These are phyloP conservation scores for Bettongia penicillata DNA, from an alignment of 2,113 vertebrate genomes.

Conservation along the genomic window DNA sequence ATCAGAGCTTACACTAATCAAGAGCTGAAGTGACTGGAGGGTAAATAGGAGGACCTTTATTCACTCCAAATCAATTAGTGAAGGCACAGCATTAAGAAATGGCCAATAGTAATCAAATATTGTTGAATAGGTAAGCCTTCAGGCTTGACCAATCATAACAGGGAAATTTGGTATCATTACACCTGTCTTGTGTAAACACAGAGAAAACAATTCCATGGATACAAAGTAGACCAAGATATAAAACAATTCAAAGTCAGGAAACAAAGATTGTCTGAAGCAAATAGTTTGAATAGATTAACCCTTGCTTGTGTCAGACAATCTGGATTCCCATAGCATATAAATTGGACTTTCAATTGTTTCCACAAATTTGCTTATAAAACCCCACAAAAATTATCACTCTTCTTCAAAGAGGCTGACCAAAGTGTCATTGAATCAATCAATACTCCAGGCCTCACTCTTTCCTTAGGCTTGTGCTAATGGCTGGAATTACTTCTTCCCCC, in stretches of 20 bases:
- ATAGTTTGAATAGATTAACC: neutral
- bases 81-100: neutral
- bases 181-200: neutral
- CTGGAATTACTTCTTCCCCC: neutral
- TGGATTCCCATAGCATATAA: neutral
- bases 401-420: neutral
- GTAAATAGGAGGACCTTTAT: neutral
- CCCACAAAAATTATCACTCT: neutral
- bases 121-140: neutral
- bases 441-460: neutral
- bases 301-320: neutral
- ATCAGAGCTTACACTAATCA: neutral
- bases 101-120: neutral
- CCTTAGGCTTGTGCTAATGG: neutral
- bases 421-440: neutral
- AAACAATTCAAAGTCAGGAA: neutral
- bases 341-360: neutral
- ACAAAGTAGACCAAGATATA: neutral
- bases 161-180: neutral
- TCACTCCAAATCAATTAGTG: neutral
- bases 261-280: neutral
- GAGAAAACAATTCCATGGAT: neutral
- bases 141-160: neutral
- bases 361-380: neutral
- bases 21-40: neutral